Percentiles rank a stretch among this genome's conserved stretches.
These are phyloP conservation scores for Potamarius usumacintae DNA, from an alignment of 2,113 vertebrate species.

Conservation along the genomic window DNA sequence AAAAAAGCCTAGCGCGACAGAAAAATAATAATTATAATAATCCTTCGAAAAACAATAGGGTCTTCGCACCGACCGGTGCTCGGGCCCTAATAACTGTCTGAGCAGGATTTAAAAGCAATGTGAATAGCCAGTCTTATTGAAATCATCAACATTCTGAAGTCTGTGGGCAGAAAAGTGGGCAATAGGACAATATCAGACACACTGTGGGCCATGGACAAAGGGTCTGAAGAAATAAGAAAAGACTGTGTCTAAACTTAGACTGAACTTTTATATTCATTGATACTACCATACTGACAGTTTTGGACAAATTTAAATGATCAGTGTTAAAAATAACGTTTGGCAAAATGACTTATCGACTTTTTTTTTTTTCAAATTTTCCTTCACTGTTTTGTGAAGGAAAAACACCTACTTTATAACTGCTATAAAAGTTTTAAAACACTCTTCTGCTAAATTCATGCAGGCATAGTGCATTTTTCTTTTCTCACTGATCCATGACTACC, in stretches of 20 bases:
- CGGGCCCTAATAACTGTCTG: too few relatives aligned
- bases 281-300: not conserved
- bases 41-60: too few relatives aligned
- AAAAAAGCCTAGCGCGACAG: too few relatives aligned
- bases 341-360: not conserved
- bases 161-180: too few relatives aligned
- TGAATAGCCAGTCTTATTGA: too few relatives aligned
- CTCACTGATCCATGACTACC: conserved; percentile 23
- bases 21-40: too few relatives aligned
- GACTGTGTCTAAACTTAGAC: not conserved
- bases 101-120: too few relatives aligned
- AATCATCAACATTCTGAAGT: too few relatives aligned
- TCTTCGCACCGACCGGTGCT: too few relatives aligned
- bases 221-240: not conserved
- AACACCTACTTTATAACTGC: not conserved
- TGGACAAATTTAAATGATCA: not conserved
- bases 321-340: not conserved
- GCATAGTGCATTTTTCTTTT: too few relatives aligned
- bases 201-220: not conserved
- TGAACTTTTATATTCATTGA: not conserved
- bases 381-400: too few relatives aligned
- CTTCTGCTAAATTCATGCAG: not conserved
- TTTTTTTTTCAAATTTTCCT: too few relatives aligned
- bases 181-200: not conserved
- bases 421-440: not conserved